Conservation (phyloP, 2,888 invertebrate species). For the Meteorus cinctellus region DNA sequence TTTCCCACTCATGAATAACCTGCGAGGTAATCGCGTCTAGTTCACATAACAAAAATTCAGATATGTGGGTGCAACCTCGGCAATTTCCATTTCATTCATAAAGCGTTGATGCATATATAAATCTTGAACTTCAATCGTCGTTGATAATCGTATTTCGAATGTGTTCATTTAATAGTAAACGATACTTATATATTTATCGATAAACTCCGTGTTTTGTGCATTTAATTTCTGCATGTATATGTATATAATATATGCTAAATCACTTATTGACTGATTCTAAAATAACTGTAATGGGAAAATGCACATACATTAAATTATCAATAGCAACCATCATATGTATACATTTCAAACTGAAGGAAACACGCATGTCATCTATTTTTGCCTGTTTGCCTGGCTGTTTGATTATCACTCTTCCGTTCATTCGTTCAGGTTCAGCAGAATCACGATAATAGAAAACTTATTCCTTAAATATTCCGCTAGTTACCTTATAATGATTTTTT, state of each 20-base stretch:
- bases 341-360: constrained; percentile 16
- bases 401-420: not conserved
- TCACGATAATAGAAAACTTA: constrained; percentile 51
- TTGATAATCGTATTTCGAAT: constrained; percentile 40
- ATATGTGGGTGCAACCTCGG: constrained; percentile 21
- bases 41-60: constrained; percentile 20
- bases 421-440: not conserved
- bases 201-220: constrained; percentile 17
- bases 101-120: constrained; percentile 14
- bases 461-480: constrained; percentile 41
- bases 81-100: not conserved
- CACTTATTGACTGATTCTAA: constrained; percentile 39
- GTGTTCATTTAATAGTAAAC: constrained; percentile 30
- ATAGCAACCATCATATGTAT: not conserved
- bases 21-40: not conserved
- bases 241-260: constrained; percentile 13
- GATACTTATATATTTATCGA: constrained; percentile 2
- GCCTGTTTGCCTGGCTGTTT: no score
- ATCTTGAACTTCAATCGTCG: constrained; percentile 41
- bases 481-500: not conserved
- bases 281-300: constrained; percentile 34
- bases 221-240: not conserved
- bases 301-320: constrained; percentile 21
- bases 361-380: constrained; percentile 29
- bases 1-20: not conserved